Base-by-base conservation (phyloP, 1,140 invertebrate genomes). In the Tyrophagus putrescentiae region DNA sequence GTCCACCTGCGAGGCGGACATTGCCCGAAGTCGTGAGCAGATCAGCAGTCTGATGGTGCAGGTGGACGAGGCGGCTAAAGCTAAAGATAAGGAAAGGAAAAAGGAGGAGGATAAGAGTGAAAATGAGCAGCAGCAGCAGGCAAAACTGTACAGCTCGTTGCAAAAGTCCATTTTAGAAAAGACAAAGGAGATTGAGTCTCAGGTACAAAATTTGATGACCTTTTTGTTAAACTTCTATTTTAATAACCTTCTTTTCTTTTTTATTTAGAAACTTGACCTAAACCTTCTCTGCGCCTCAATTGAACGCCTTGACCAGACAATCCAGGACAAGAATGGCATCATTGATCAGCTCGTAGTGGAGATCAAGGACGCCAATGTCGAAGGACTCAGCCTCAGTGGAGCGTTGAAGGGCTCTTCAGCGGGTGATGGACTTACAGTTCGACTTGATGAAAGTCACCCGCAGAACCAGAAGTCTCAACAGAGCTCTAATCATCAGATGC, bases 311-410 rank as follows among this genome's bases (percentile, higher is more conserved):
- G 84, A 85, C 69, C 77, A 82, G 70, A 84, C 86, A 73, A 82
- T 82, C n/a, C 65, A 62, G 54, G 61, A 65, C 3, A 70, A 89
- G 70, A 87, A 88, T 70, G 75, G 82, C 44, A 83, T 88, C 74
- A 82, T 90, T 23, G 87, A 89, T 66, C 77, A 82, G 64, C 72
- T 92, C 58, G 84, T 90, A 5, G 77, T 83, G 29, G 85, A 91
- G 68, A 88, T 92, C 82, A 89, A 92, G 71, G 85, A 90, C 70
- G 87, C 86, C 1, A 93, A 93, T 73, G 73, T 92, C 31, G 83
- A 39, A 50, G 56, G 56, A n/a, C 21, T 58, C 4, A n/a, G n/a
- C n/a, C n/a, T n/a, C n/a, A n/a, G n/a, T n/a, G n/a, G n/a, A n/a
- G n/a, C n/a, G n/a, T n/a, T n/a, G n/a, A n/a, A n/a, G n/a, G n/a